phyloP scores from a whole-genome alignment of 2,888 invertebrate genomes.

The Tetranychus truncatus region DNA sequence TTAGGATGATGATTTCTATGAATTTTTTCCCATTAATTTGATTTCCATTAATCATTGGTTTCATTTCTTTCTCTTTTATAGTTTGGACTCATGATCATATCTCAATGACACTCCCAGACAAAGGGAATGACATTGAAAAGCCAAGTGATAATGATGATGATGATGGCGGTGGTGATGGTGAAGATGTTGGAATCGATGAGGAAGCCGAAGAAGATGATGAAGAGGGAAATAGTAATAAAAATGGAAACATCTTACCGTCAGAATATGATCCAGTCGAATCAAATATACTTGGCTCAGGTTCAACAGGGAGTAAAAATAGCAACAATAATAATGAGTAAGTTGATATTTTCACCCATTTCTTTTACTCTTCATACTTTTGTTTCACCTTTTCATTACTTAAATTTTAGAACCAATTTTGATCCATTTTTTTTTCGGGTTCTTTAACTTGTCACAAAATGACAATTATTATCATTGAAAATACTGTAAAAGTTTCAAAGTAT shows the following conservation, averaged over 20 bases:
- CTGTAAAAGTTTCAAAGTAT: neutral
- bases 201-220: neutral
- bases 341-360: neutral
- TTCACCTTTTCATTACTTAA: neutral
- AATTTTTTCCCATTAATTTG: too few species aligned
- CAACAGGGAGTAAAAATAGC: neutral
- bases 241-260: neutral
- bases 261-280: conserved; percentile 1
- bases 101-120: conserved; percentile 9
- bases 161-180: neutral
- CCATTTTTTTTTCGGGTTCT: too few species aligned
- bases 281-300: neutral
- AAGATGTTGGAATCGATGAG: conserved; percentile 2
- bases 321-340: neutral
- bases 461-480: too few species aligned
- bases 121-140: conserved; percentile 4
- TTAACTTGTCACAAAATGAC: too few species aligned
- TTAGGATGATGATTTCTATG: too few species aligned
- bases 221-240: neutral
- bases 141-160: neutral
- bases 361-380: neutral
- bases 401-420: too few species aligned
- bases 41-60: neutral
- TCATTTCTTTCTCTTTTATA: neutral
- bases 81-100: conserved; percentile 12